A percentile compares a stretch with the other conserved stretches of the same genome.
phyloP scores from a whole-genome alignment of 2,797 vertebrate genomes.

The Phalloptychus januarius region DNA sequence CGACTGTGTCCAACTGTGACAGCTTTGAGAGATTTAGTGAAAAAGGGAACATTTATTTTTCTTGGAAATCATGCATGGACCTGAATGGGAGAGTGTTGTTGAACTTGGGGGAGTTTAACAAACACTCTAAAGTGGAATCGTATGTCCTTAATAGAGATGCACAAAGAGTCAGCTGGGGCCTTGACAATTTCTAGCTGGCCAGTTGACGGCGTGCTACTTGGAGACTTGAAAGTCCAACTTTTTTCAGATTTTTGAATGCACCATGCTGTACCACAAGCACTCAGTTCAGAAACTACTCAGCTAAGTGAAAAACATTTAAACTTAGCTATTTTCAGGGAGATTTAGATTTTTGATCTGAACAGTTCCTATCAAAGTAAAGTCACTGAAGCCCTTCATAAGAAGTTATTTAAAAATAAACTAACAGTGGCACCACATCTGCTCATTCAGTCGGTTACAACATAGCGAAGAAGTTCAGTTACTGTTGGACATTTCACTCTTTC shows the following conservation, averaged over 20 bases:
- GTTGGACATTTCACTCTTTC: neutral
- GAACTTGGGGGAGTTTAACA: neutral
- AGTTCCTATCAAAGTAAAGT: too few relatives aligned
- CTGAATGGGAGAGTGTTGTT: neutral
- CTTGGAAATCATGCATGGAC: slow-evolving; percentile 8
- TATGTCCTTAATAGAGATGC: neutral
- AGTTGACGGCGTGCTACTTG: neutral
- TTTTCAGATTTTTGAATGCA: neutral
- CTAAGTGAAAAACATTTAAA: neutral
- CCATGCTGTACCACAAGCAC: neutral
- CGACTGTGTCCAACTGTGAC: neutral
- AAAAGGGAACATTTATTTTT: neutral
- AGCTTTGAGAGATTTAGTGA: slow-evolving; percentile 20
- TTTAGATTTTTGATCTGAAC: too few relatives aligned
- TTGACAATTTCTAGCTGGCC: neutral
- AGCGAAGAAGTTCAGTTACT: neutral
- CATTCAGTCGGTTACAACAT: neutral
- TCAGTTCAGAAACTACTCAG: neutral
- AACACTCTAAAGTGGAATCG: slow-evolving; percentile 1
- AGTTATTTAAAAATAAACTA: neutral
- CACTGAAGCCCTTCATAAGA: neutral
- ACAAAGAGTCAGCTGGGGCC: neutral
- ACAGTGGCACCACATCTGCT: neutral
- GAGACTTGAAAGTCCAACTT: neutral
- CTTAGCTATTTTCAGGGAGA: neutral